A percentile compares a stretch with the other conserved stretches of the same genome.
These are phyloP conservation scores for Pygoscelis adeliae DNA, from an alignment of 2,113 vertebrate genomes.

Conservation along the genomic window DNA sequence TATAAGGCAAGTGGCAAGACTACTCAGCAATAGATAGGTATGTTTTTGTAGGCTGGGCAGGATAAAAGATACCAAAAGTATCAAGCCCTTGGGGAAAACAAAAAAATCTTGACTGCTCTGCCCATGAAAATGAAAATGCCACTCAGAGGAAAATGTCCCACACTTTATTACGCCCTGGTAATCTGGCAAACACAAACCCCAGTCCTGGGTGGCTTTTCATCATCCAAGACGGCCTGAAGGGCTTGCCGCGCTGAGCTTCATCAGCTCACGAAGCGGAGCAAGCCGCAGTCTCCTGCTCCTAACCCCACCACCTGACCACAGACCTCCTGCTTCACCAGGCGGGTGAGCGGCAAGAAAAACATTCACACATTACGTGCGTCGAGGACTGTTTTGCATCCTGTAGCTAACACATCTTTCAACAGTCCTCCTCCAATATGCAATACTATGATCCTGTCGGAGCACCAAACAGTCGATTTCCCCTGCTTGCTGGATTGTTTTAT, in stretches of 20 bases:
- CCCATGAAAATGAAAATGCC: not conserved
- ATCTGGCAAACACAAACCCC: not conserved
- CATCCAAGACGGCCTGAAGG: not conserved
- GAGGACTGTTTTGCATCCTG: not conserved
- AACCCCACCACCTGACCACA: not conserved
- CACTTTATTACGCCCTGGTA: not conserved
- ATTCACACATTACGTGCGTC: rapidly evolving
- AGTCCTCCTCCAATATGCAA: not conserved
- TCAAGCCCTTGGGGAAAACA: not conserved
- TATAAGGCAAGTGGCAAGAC: not conserved
- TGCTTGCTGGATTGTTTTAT: not conserved
- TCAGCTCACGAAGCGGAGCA: not conserved
- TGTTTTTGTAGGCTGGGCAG: not conserved
- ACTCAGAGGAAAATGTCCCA: not conserved
- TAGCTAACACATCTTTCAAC: not conserved
- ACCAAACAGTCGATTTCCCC: not conserved
- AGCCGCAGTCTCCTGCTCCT: not conserved
- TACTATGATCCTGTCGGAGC: not conserved
- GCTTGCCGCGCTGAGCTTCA: not conserved
- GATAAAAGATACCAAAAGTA: not conserved
- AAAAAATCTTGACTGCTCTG: not conserved
- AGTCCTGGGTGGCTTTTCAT: not conserved
- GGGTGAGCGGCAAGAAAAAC: not conserved
- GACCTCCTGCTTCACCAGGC: not conserved
- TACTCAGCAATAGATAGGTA: not conserved